These are phyloP conservation scores for Hymenopus coronatus DNA, from an alignment of 2,888 invertebrate species.

Conservation along the genomic window DNA sequence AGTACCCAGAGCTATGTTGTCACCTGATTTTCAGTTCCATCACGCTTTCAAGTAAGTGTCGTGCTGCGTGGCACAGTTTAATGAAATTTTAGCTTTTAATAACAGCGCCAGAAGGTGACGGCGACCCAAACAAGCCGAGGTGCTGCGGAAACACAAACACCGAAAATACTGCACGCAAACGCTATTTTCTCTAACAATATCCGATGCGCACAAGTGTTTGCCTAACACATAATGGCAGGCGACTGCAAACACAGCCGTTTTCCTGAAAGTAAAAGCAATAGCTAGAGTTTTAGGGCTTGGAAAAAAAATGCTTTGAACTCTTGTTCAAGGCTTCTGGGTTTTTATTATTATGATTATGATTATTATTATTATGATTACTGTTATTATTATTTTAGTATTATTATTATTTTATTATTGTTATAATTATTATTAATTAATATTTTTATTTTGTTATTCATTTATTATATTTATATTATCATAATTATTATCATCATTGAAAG, in stretches of 20 bases:
- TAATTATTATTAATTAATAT: too few species aligned
- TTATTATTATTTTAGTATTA: too few species aligned
- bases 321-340: too few species aligned
- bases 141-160: not conserved
- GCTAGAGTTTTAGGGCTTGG: too few species aligned
- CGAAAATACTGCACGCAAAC: not conserved
- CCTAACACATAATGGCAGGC: not conserved
- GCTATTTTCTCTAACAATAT: not conserved
- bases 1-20: not conserved
- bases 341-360: too few species aligned
- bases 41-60: not conserved
- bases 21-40: not conserved
- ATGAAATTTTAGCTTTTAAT: not conserved
- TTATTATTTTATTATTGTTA: too few species aligned
- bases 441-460: too few species aligned
- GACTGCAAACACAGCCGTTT: not conserved
- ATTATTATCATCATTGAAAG: too few species aligned
- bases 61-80: not conserved
- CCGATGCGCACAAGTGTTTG: not conserved
- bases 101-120: not conserved
- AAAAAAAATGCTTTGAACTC: too few species aligned
- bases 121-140: not conserved
- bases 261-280: not conserved
- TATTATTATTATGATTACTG: too few species aligned
- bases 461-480: too few species aligned